Conservation (phyloP, 2,113 vertebrate species). For the Melanerpes formicivorus region DNA sequence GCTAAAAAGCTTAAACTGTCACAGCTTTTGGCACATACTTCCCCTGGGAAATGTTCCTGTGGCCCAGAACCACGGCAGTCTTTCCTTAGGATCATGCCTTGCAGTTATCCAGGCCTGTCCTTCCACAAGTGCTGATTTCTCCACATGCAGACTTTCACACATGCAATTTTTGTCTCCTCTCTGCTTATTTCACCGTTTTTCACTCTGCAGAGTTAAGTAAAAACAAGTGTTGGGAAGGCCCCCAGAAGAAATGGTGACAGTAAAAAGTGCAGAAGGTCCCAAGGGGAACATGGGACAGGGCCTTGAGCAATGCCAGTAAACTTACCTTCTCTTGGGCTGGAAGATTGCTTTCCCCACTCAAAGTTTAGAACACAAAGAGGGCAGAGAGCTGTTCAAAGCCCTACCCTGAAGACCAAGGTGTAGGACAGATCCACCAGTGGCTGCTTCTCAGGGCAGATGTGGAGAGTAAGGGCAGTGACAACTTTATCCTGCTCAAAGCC, state of each 20-base stretch:
- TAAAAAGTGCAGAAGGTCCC: neutral
- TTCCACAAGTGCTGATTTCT: neutral
- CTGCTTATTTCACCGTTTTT: neutral
- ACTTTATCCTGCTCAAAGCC: too few relatives aligned
- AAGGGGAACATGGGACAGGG: neutral
- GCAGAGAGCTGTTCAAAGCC: too few relatives aligned
- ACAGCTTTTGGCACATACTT: conserved; percentile 6
- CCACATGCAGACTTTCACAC: neutral
- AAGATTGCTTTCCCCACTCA: too few relatives aligned
- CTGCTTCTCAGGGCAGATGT: too few relatives aligned
- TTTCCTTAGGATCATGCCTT: neutral
- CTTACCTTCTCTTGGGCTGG: neutral
- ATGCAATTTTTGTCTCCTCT: neutral
- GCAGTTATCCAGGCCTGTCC: neutral
- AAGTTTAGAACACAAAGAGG: too few relatives aligned
- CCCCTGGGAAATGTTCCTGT: neutral
- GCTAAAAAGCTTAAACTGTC: conserved; percentile 12
- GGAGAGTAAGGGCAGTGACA: too few relatives aligned
- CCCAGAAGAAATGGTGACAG: neutral
- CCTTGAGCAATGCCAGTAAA: neutral
- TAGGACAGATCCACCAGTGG: too few relatives aligned
- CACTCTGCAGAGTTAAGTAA: neutral
- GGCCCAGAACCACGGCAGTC: neutral
- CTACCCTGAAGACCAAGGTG: too few relatives aligned
- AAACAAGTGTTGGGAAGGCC: neutral